phyloP scores from a whole-genome alignment of 2,888 invertebrate species.

The Oscheius sp. region DNA sequence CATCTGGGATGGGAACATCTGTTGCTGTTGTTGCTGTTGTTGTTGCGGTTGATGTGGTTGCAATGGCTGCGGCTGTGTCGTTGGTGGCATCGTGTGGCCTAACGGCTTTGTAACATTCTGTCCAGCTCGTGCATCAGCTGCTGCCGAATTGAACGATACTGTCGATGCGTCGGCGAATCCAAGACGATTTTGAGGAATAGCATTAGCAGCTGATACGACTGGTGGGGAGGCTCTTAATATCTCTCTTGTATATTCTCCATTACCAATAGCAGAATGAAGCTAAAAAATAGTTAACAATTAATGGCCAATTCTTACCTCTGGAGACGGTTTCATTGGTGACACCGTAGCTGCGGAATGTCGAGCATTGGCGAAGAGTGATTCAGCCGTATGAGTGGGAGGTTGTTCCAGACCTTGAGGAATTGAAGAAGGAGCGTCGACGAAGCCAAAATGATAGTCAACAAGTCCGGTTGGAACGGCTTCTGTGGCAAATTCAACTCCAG shows the following conservation, averaged over 20 bases:
- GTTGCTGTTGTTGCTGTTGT: conserved; percentile 40
- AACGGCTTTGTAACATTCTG: conserved; percentile 4
- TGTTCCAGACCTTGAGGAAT: conserved; percentile 19
- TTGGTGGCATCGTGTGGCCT: not conserved
- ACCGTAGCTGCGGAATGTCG: conserved; percentile 18
- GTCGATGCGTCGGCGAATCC: conserved; percentile 24
- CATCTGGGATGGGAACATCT: conserved; percentile 41
- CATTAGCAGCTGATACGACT: not conserved
- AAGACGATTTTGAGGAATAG: conserved; percentile 4
- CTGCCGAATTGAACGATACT: conserved; percentile 17
- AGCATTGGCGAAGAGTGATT: conserved; percentile 8
- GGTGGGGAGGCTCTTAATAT: conserved; percentile 2
- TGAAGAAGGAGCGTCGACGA: conserved; percentile 41
- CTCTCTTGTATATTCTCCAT: conserved; percentile 21
- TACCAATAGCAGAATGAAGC: not conserved
- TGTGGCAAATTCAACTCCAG: conserved; percentile 45
- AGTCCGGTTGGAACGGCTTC: conserved; percentile 37
- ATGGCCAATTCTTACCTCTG: not conserved
- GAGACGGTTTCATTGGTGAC: conserved; percentile 13
- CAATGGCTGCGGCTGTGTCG: conserved; percentile 26
- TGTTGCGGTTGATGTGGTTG: conserved; percentile 33
- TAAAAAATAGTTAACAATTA: not conserved
- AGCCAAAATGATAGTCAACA: conserved; percentile 50
- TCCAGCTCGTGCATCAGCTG: not conserved
- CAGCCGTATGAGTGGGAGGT: conserved; percentile 12